Percentiles rank a stretch among this genome's conserved stretches.
phyloP scores from a whole-genome alignment of 1,140 invertebrate genomes.

The Apocrypta bakeri region DNA sequence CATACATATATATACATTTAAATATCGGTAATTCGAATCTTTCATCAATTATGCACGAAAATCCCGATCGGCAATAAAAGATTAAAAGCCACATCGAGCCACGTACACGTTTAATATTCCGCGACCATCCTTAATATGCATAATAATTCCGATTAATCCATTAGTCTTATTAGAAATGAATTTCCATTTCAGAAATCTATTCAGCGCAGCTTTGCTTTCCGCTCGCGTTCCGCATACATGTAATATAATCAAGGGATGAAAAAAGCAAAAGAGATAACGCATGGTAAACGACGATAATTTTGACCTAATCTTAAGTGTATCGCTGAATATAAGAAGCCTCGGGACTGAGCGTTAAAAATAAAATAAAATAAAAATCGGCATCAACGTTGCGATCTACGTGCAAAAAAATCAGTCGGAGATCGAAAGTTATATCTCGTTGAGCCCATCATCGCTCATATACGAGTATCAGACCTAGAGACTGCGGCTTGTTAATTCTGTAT shows the following conservation, averaged over 20 bases:
- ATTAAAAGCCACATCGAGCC: conserved; percentile 24
- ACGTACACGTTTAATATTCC: conserved; percentile 36
- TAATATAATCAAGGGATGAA: neutral
- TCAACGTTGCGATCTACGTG: neutral
- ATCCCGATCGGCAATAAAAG: conserved; percentile 38
- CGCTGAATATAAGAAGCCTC: conserved; percentile 29
- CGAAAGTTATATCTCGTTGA: neutral
- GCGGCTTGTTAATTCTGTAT: too few relatives aligned
- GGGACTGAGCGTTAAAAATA: conserved; percentile 15
- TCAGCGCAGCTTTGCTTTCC: neutral
- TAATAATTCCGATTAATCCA: conserved; percentile 43
- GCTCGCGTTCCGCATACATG: neutral
- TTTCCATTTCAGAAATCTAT: conserved; percentile 36
- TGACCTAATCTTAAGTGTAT: conserved; percentile 50
- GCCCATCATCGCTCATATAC: neutral
- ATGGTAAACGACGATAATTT: conserved; percentile 45
- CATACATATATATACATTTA: neutral
- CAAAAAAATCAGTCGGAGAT: conserved; percentile 20
- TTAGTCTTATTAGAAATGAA: conserved; percentile 50
- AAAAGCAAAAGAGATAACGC: conserved; percentile 21
- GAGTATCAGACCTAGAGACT: neutral
- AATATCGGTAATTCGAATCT: conserved; percentile 43
- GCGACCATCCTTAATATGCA: conserved; percentile 33
- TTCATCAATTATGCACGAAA: conserved; percentile 46
- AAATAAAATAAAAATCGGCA: conserved; percentile 24